A percentile compares a stretch with the other conserved stretches of the same genome.
Conservation (phyloP, 2,113 vertebrate genomes). For the Aleadryas rufinucha region DNA sequence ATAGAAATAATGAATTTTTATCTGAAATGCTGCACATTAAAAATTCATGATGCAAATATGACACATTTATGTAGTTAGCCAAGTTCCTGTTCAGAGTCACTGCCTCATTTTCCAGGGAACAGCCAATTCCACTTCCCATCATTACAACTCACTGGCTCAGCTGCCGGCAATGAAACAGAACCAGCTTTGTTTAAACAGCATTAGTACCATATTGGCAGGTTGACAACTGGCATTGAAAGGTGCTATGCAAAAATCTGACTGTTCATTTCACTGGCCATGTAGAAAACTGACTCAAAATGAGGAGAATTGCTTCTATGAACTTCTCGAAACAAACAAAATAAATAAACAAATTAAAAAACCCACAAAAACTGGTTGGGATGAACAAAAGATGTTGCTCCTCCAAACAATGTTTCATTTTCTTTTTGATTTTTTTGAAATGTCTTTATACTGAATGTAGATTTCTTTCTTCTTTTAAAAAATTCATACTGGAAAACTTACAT, state of each 20-base stretch:
- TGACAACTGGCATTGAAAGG: background rate
- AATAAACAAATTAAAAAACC: background rate
- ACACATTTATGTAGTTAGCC: background rate
- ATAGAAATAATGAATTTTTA: background rate
- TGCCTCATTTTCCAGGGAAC: background rate
- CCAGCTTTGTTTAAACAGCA: background rate
- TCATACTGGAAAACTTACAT: background rate
- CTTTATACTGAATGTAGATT: background rate
- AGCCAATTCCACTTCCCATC: background rate
- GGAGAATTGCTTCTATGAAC: background rate
- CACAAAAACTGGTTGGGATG: background rate
- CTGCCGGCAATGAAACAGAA: background rate
- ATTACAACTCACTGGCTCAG: background rate
- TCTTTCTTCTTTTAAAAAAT: background rate
- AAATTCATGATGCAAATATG: background rate
- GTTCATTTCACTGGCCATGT: background rate
- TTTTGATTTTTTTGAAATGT: background rate
- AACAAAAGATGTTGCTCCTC: background rate
- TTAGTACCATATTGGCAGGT: background rate
- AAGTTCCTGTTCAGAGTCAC: background rate
- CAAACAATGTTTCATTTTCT: background rate
- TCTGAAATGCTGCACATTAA: background rate
- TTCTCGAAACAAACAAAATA: rapidly evolving
- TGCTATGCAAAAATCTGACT: background rate
- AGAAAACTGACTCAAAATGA: background rate